phyloP scores from a whole-genome alignment of 2,888 invertebrate genomes.

The Sphaerophoria taeniata region DNA sequence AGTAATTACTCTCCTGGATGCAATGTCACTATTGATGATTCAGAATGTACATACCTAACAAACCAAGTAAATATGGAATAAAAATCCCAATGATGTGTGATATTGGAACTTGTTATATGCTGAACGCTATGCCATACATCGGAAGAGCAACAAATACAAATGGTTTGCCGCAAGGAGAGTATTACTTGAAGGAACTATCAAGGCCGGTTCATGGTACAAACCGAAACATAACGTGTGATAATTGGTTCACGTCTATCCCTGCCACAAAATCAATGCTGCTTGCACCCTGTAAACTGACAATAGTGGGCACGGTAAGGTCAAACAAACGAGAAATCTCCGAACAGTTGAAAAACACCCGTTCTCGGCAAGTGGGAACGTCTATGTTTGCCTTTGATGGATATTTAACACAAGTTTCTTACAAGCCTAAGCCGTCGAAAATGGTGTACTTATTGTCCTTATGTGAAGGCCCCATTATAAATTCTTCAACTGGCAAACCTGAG shows the following conservation, averaged over 20 bases:
- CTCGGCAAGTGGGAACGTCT: constrained; percentile 16
- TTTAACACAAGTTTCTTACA: constrained; percentile 45
- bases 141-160: constrained; percentile 52
- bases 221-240: constrained; percentile 76
- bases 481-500: too few relatives aligned
- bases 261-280: constrained; percentile 76
- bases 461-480: too few relatives aligned
- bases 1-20: too few relatives aligned
- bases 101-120: too few relatives aligned
- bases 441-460: too few relatives aligned
- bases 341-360: constrained; percentile 75
- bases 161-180: constrained; percentile 50
- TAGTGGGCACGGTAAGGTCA: constrained; percentile 76
- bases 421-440: constrained; percentile 49
- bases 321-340: constrained; percentile 79
- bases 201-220: constrained; percentile 33
- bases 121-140: too few relatives aligned
- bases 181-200: constrained; percentile 51
- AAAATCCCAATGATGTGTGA: too few relatives aligned
- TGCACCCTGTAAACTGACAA: constrained; percentile 74
- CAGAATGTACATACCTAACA: too few relatives aligned
- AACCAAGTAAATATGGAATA: too few relatives aligned
- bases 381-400: constrained; percentile 43
- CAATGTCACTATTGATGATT: too few relatives aligned
- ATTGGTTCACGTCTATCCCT: constrained; percentile 78